Evolutionary conservation across 2,797 vertebrate genomes (phyloP), one percentile per base, ranked within the genome.

Genomic region (Aulostomus chinensis): DNA sequence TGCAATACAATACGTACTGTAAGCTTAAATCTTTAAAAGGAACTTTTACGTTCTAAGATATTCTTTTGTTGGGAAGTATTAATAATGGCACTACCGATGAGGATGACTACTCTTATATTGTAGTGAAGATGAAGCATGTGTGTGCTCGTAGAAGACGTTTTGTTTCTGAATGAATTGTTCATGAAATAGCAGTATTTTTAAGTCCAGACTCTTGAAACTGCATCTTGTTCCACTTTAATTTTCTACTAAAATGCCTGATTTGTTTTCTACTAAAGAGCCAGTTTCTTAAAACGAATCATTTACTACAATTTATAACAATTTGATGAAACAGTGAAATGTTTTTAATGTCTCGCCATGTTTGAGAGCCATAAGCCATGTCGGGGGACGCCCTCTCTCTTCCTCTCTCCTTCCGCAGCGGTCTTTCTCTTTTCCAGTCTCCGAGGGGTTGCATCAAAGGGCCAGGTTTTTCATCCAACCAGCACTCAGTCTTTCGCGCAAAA

Each of bases 391-490:
- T 59, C 80, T 54, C 68, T 81, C 79, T 73, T 82, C 81, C 84
- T 87, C 83, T 76, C 79, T 82, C 76, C 73, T 33, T 50, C 57
- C 7, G 11, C 69, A 12, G 52, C 76, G 66, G 80, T 65, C 83
- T 88, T 92, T 92, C 92, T 92, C 90, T 83, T 62, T 85, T 86
- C 85, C 88, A 86, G 88, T 73, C 65, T 68, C 37, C 10, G 40
- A 72, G 65, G 89, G 92, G 90, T 83, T 93, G 92, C 91, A 93
- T 93, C 92, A 93, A 87, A 89, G 84, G 88, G 90, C 87, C 80
- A 82, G 18, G 88, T 91, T 92, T 90, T 90, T 84, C 84, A 85
- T 56, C 88, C 83, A 91, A 91, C 88, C 89, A 76, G 69, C 86
- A 74, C 86, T 90, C 81, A 66, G 63, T 58, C 60, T 61, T 87